phyloP scores from a whole-genome alignment of 2,888 invertebrate species.

The Dryocosmus kuriphilus region DNA sequence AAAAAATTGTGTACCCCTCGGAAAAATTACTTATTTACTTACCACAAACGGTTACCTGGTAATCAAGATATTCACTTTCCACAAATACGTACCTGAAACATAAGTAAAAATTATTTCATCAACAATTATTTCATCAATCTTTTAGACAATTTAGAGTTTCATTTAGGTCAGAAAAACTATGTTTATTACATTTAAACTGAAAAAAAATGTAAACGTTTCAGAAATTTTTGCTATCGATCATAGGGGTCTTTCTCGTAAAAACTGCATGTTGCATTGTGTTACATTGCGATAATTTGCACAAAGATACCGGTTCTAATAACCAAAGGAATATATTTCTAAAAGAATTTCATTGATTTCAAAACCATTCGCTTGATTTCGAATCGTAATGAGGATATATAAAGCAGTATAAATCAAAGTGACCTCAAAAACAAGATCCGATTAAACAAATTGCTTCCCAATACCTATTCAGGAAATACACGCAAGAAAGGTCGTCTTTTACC shows the following conservation, averaged over 20 bases:
- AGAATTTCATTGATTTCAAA: background rate
- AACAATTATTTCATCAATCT: background rate
- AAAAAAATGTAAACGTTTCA: no score
- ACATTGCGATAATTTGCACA: background rate
- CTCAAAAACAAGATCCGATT: background rate
- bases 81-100: slow-evolving; percentile 2
- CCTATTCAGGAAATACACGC: background rate
- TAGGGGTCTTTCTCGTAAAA: background rate
- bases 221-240: no score
- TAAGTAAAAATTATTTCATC: background rate
- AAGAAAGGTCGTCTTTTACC: background rate
- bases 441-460: background rate
- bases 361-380: background rate
- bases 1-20: background rate
- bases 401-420: no score
- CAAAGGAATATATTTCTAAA: background rate
- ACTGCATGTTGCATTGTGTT: background rate
- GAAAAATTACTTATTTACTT: background rate
- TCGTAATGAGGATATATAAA: background rate
- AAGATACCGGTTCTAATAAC: background rate
- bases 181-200: no score
- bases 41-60: background rate
- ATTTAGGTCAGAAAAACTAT: no score
- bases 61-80: background rate
- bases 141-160: background rate